Evolutionary conservation across 2,797 vertebrate species (phyloP), one percentile per base, ranked within the genome.

Genomic region (Cryptoblepharus egeriae): DNA sequence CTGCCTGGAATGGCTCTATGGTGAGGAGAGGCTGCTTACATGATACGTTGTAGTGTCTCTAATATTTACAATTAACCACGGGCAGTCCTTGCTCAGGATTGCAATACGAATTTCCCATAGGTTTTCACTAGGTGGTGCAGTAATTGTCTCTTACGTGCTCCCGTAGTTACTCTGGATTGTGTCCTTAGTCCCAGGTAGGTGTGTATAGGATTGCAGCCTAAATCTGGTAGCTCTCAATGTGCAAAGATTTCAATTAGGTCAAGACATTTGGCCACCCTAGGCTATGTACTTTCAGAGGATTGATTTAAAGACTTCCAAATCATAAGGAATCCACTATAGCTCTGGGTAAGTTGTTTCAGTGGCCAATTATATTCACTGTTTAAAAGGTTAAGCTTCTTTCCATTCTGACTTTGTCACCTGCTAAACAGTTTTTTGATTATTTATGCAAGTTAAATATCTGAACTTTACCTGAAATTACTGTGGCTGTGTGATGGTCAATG

Each of bases 241-340:
- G 35, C 52, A 70, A 79, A 70, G 55, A 8, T 42, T 79, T 79
- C 24, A 60, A 12, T 32, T 55, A 6, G 30, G n/a, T 72, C 79
- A 80, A 72, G 42, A 72, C 20, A 30, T 72, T 45, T 45, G 12
- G 4, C 22, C 42, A 42, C 77, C 35, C 22, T 9, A 39, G 35
- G 77, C 57, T 71, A 45, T 24, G 70, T 58, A 24, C 37, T 20
- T 76, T 55, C 22, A 30, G 15, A 32, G 20, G 71, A 22, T 24
- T 69, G 67, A 80, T 72, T 80, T 63, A 80, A 30, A 73, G 30
- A 80, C 69, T 72, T 80, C 69, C 57, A 80, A 52, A n/a, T 64
- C n/a, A 73, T 30, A 72, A n/a, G 30, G 39, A 80, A 80, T 49
- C 39, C n/a, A 78, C 52, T 60, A 45, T 52, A 52, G 79, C 69